Evolutionary conservation across 2,113 vertebrate genomes (phyloP), one percentile per base, ranked within the genome.

Genomic region (Antechinus flavipes): DNA sequence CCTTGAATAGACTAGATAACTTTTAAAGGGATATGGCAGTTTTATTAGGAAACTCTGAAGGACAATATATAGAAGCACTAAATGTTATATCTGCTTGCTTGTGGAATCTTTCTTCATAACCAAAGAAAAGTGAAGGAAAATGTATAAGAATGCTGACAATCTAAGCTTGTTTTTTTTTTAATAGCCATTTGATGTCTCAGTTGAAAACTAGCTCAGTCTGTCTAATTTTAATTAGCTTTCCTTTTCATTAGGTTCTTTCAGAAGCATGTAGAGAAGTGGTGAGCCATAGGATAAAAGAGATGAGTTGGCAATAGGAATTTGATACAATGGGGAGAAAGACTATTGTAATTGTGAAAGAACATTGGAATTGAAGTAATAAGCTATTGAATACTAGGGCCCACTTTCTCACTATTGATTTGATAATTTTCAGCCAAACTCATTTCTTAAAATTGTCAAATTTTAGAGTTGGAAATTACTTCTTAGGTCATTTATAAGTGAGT

Each of bases 191-290:
- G 6, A 84, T 84, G 16, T 84, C 68, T 42, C 68, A 84, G n/a
- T 84, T 42, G 68, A 84, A 42, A 84, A 84, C 68, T 19, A 84
- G 35, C 68, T 84, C 68, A 42, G n/a, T 84, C 68, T 84, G n/a
- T 84, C 68, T n/a, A 84, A 84, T 42, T 84, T 84, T 84, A 84
- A 84, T 84, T 84, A 84, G 68, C 68, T 84, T 84, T 84, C 68
- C 68, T 84, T 84, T 84, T 84, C 68, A 84, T 84, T 84, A 84
- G 19, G 68, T 84, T 84, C 68, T 19, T 84, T 84, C n/a, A 84
- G n/a, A 42, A 84, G 68, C 68, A 84, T 84, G 68, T 19, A 42
- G 68, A 84, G 68, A 84, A 84, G 68, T 84, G 68, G 68, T 84
- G 68, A 84, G 68, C 68, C 68, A 84, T 42, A 84, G 19, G 68